phyloP scores from a whole-genome alignment of 2,797 vertebrate genomes.

The Lindbergichthys nudifrons region DNA sequence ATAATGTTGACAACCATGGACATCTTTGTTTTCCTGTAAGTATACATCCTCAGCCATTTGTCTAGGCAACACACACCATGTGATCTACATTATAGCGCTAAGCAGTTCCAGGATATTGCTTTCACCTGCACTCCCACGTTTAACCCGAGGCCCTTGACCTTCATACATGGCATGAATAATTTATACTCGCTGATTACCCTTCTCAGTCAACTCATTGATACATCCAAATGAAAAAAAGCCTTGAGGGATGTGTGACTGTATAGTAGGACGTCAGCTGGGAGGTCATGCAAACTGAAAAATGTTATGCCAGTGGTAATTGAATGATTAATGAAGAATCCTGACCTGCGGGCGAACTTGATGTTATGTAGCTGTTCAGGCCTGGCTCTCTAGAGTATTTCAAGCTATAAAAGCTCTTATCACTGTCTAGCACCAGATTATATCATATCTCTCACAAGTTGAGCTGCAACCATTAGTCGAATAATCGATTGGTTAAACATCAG shows the following conservation, averaged over 20 bases:
- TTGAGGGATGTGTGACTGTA: slow-evolving; percentile 11
- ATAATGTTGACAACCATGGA: background rate
- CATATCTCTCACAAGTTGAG: background rate
- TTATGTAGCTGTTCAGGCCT: slow-evolving; percentile 1
- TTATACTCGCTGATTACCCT: slow-evolving; percentile 49
- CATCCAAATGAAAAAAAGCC: slow-evolving; percentile 38
- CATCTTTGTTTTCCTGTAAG: background rate
- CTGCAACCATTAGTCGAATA: too few relatives aligned
- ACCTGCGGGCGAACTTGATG: slow-evolving; percentile 22
- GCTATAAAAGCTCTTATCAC: background rate
- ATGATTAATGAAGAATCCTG: slow-evolving; percentile 23
- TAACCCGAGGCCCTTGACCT: slow-evolving; percentile 69
- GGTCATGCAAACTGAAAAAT: slow-evolving; percentile 21
- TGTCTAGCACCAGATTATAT: slow-evolving; percentile 3
- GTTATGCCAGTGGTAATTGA: slow-evolving; percentile 12
- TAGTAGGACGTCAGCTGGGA: slow-evolving; percentile 25
- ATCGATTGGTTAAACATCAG: too few relatives aligned
- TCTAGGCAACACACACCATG: slow-evolving; percentile 3
- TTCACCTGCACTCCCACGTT: slow-evolving; percentile 45
- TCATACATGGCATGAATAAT: slow-evolving; percentile 70
- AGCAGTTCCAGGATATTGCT: slow-evolving; percentile 39
- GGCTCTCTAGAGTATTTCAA: background rate
- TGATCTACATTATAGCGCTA: slow-evolving; percentile 4
- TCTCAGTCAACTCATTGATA: slow-evolving; percentile 55
- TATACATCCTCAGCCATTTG: background rate